Conservation (phyloP, 2,113 vertebrate genomes). For the Xyliphius kryptos region DNA sequence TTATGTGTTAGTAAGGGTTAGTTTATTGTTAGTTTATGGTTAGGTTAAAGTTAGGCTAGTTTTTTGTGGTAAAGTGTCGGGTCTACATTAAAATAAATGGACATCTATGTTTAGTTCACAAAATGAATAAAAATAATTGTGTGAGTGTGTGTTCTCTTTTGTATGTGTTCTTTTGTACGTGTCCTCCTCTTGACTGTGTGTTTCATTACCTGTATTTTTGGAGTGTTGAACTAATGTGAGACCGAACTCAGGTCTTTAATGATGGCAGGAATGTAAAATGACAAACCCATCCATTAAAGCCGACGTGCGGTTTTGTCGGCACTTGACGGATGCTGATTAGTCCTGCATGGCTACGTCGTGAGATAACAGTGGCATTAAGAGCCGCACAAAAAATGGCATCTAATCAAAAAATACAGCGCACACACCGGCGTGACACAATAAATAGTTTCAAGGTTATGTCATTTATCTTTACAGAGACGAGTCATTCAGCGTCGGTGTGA, state of each 20-base stretch:
- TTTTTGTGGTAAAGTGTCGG: too few species aligned
- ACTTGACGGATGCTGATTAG: slow-evolving; percentile 38
- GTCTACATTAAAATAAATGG: too few species aligned
- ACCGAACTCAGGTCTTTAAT: slow-evolving; percentile 38
- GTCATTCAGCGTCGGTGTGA: slow-evolving; percentile 28
- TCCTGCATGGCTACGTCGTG: slow-evolving; percentile 21
- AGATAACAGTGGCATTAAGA: slow-evolving; percentile 39
- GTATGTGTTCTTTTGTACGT: slow-evolving; percentile 2
- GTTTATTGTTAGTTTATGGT: too few species aligned
- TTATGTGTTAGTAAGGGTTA: too few species aligned
- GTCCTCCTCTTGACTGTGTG: slow-evolving; percentile 7
- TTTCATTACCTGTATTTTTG: slow-evolving; percentile 27
- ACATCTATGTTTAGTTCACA: too few species aligned
- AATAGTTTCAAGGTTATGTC: slow-evolving; percentile 46
- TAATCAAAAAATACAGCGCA: slow-evolving; percentile 46
- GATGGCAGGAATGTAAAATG: slow-evolving; percentile 43
- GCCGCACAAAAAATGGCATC: slow-evolving; percentile 38
- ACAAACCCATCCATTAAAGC: slow-evolving; percentile 45
- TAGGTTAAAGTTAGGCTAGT: too few species aligned
- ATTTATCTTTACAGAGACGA: slow-evolving; percentile 34
- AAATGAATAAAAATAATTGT: neutral
- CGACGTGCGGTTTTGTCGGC: slow-evolving; percentile 14
- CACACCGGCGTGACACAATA: slow-evolving; percentile 37
- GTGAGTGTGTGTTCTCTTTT: neutral
- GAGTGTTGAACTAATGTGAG: slow-evolving; percentile 34